Evolutionary conservation across 1,140 invertebrate genomes (phyloP), one percentile per base, ranked within the genome.

Genomic region (Araneus ventricosus): DNA sequence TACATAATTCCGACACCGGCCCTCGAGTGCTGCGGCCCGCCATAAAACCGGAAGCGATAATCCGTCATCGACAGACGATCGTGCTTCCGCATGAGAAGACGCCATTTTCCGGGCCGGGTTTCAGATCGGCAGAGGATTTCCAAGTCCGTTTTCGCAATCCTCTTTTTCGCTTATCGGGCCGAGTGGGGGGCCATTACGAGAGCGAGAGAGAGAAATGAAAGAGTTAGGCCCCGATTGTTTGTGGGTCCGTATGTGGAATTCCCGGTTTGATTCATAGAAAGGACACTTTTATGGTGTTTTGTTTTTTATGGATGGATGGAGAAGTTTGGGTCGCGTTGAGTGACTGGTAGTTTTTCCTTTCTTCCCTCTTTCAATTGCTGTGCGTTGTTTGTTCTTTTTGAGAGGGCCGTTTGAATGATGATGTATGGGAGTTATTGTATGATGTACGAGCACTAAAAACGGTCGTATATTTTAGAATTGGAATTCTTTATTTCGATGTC

Each of bases 31-130:
- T 91, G 89, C 27, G 79, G 89, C 52, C 90, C 90, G 90, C 90
- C 90, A 80, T 94, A 94, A 92, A 92, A 75, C 63, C 84, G 92
- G 67, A 93, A 91, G 90, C 84, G 86, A 88, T 94, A 90, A 93
- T 92, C 86, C 92, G 89, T 92, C 88, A 85, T 80, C 88, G 34
- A 59, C 82, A 39, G 57, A 84, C 90, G 84, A 91, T 92, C 89
- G 90, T 94, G 82, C 85, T 85, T 94, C 90, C 87, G 84, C 95
- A 59, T 79, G 90, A 90, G 57, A 59, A 90, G 89, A 82, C 45
- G n/a, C 80, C 90, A 85, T 86, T 86, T 91, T 41, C 75, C 22
- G 70, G 34, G 61, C 82, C 87, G 87, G 75, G 87, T 88, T 88
- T 63, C 75, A 88, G 87, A 88, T 75, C 61, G 61, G 59, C 87